phyloP scores from a whole-genome alignment of 2,888 invertebrate species.

The Sericinus montela region DNA sequence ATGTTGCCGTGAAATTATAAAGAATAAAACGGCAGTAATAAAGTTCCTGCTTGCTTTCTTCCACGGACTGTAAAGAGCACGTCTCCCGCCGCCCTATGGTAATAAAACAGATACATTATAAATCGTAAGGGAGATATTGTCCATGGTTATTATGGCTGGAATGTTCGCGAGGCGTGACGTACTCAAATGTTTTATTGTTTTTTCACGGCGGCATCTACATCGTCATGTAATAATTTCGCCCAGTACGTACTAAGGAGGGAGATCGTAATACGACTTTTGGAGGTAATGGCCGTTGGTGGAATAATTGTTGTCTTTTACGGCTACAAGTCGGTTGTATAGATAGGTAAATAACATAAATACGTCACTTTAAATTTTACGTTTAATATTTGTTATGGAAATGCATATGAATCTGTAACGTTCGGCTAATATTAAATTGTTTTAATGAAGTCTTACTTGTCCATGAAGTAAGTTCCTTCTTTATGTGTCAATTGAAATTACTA shows the following conservation, averaged over 20 bases:
- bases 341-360: no score
- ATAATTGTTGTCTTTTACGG: slow-evolving; percentile 19
- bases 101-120: slow-evolving; percentile 54
- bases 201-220: slow-evolving; percentile 60
- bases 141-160: slow-evolving; percentile 53
- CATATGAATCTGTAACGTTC: no score
- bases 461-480: no score
- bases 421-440: no score
- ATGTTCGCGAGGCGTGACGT: slow-evolving; percentile 59
- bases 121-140: slow-evolving; percentile 64
- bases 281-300: background rate
- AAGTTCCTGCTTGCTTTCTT: slow-evolving; percentile 13
- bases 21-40: slow-evolving; percentile 18
- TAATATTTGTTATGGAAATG: no score
- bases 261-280: background rate
- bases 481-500: no score
- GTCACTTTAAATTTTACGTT: no score
- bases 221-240: slow-evolving; percentile 51
- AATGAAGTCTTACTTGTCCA: no score
- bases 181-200: slow-evolving; percentile 69
- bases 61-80: slow-evolving; percentile 6
- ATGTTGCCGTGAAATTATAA: slow-evolving; percentile 16
- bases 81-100: slow-evolving; percentile 39
- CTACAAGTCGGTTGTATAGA: background rate
- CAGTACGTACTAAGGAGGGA: background rate